These are phyloP conservation scores for human (Homo sapiens) DNA, from an alignment of 2,113 vertebrate species.

Conservation along the genomic window DNA sequence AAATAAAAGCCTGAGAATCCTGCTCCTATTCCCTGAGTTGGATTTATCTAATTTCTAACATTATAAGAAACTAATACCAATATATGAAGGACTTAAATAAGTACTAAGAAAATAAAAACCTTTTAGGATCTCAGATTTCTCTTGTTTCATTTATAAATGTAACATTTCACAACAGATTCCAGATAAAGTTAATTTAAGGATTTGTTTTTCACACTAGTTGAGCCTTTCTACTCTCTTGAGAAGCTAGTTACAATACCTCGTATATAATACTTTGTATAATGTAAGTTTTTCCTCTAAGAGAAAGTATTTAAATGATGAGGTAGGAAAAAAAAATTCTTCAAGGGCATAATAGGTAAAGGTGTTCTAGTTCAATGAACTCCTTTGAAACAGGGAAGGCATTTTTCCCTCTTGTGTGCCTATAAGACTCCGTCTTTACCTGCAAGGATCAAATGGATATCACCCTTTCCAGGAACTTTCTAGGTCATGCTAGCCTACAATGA, in stretches of 20 bases:
- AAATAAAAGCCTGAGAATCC: neutral
- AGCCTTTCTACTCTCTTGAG: neutral
- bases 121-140: neutral
- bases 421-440: neutral
- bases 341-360: neutral
- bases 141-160: conserved; percentile 28
- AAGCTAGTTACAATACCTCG: neutral
- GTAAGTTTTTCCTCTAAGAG: neutral
- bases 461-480: neutral
- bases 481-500: neutral
- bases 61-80: neutral
- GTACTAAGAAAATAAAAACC: conserved; percentile 10
- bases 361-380: neutral
- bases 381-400: neutral
- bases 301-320: neutral
- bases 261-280: neutral
- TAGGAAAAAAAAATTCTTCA: neutral
- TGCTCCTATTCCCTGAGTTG: neutral
- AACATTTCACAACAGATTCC: conserved; percentile 40
- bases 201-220: conserved; percentile 22
- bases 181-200: conserved; percentile 7
- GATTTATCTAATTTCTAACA: conserved; percentile 17
- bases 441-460: neutral
- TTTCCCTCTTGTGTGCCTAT: neutral
- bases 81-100: conserved; percentile 6